Evolutionary conservation across 92 coral and sea anemone species (phyloP), one percentile per base, ranked within the genome.

Genomic region (Phymanthus crucifer): DNA sequence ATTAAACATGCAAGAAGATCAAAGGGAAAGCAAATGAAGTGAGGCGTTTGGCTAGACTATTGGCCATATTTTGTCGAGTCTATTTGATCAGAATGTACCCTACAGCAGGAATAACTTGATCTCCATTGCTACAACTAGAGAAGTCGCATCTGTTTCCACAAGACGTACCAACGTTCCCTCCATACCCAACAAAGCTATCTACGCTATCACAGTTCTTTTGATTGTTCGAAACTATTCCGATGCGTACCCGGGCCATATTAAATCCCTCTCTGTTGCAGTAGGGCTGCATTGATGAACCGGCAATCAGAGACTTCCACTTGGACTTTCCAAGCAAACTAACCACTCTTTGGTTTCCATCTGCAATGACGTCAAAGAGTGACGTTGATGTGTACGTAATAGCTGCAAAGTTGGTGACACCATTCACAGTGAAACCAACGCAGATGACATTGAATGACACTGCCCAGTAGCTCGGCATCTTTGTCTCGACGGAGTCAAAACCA

Each of bases 391-490:
- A 61, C 9, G 68, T 3, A 23, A 27, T 24, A 29, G 35, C 4
- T 24, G 68, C 68, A 61, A 61, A 61, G 34, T 61, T 61, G 17
- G 68, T 61, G 11, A 61, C 68, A 11, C 35, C 68, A 61, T 69
- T 69, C 43, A 37, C 47, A 9, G 24, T 69, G 26, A 69, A 34
- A 1, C 73, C 73, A 18, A 69, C 17, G 35, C 73, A 69, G 29
- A 69, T 18, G 7, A 26, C 34, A 38, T 13, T 69, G 47, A 69
- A 69, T 69, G 73, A 37, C 2, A 69, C 43, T 34, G 14, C 32
- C 73, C 73, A 69, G n/a, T 69, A 69, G 45, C 43, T 69, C 19
- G 73, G 73, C 40, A 69, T 34, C 47, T 69, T 69, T 69, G 73
- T 69, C 45, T 69, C 73, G 1, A 13, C 8, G 19, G n/a, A 18